A percentile compares a stretch with the other conserved stretches of the same genome.
Conservation (phyloP, 2,113 vertebrate species). For the Phyllostomus hastatus region DNA sequence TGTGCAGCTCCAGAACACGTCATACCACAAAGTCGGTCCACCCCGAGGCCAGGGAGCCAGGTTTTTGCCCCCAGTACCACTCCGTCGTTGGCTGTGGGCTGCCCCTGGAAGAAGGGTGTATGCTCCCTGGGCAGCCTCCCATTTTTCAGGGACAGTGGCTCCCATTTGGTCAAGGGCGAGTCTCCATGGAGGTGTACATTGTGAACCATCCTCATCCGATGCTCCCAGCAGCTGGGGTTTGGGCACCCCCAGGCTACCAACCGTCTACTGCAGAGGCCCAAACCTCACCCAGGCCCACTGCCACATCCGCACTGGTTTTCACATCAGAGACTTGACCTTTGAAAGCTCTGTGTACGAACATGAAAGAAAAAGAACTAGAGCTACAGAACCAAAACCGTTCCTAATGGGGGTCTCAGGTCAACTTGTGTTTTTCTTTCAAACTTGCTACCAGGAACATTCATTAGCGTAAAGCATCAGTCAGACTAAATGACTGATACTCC, state of each 20-base stretch:
- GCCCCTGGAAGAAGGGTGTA: neutral
- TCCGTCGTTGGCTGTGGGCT: neutral
- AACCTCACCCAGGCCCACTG: neutral
- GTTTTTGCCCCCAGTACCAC: neutral
- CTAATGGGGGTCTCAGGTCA: neutral
- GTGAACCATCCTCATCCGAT: neutral
- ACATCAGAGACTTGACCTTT: neutral
- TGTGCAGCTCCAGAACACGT: neutral
- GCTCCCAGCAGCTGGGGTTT: neutral
- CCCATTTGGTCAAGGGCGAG: neutral
- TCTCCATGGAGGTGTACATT: neutral
- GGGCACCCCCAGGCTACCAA: neutral
- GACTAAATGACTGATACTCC: neutral
- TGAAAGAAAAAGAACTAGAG: neutral
- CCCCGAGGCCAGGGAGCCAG: neutral
- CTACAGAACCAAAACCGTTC: neutral
- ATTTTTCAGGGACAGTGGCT: neutral
- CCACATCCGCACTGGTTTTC: neutral
- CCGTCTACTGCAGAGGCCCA: neutral
- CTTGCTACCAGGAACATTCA: neutral
- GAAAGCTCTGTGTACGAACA: neutral
- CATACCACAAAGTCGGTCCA: neutral
- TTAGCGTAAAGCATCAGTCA: neutral
- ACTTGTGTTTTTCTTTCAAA: neutral
- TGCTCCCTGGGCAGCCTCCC: neutral